Percentiles rank a stretch among this genome's conserved stretches.
Conservation (phyloP, 1,140 invertebrate species). For the Heliconius himera region DNA sequence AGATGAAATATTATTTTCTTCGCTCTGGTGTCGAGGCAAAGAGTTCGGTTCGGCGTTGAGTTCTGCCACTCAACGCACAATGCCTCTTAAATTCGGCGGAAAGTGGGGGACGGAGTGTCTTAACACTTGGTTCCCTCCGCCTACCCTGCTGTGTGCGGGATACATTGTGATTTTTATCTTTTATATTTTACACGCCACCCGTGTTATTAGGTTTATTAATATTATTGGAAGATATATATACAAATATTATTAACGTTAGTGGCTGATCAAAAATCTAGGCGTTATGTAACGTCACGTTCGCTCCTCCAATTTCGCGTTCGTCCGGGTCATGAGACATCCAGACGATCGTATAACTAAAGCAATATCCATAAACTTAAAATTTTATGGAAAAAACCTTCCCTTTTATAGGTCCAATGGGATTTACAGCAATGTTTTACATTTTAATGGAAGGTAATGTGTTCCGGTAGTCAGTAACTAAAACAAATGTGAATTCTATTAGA, state of each 20-base stretch:
- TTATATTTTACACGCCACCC: neutral
- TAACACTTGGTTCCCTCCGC: too few species aligned
- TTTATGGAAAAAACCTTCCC: conserved; percentile 29
- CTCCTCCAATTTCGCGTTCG: conserved; percentile 20
- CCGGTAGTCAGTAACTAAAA: conserved; percentile 14
- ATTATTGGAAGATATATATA: neutral
- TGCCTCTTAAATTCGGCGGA: too few species aligned
- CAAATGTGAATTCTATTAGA: neutral
- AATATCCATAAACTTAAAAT: conserved; percentile 40
- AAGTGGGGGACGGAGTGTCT: too few species aligned
- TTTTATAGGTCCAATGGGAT: conserved; percentile 27
- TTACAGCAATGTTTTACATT: conserved; percentile 31
- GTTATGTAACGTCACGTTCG: conserved; percentile 28
- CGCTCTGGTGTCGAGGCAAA: too few species aligned
- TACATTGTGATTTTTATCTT: neutral
- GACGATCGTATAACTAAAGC: conserved; percentile 36
- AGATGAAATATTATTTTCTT: too few species aligned
- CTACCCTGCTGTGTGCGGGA: too few species aligned
- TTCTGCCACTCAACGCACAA: too few species aligned
- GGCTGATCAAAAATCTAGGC: conserved; percentile 6
- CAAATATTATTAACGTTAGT: conserved; percentile 1
- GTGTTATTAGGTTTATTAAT: neutral
- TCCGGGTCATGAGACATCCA: conserved; percentile 28
- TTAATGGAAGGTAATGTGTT: conserved; percentile 21
- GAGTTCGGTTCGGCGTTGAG: too few species aligned